A percentile compares a stretch with the other conserved stretches of the same genome.
These are phyloP conservation scores for Eubucco bourcierii DNA, from an alignment of 2,113 vertebrate genomes.

Conservation along the genomic window DNA sequence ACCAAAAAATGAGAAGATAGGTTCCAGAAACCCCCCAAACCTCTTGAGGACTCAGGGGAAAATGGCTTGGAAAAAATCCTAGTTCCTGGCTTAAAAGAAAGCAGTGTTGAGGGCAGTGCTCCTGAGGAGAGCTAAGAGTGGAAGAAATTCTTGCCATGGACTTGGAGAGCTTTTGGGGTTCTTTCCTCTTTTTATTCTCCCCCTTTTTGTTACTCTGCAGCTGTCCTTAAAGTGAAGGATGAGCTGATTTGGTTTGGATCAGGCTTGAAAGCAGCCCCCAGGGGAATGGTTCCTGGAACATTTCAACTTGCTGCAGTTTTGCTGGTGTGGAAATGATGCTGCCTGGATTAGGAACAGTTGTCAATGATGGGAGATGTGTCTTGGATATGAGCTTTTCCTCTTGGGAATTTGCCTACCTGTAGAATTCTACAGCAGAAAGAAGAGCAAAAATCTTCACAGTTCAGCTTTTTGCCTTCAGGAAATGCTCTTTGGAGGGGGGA, in stretches of 20 bases:
- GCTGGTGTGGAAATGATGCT: constrained; percentile 14
- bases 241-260: constrained; percentile 10
- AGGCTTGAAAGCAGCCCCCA: constrained; percentile 26
- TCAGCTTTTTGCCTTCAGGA: constrained; percentile 57
- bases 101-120: constrained; percentile 53
- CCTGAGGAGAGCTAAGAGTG: neutral
- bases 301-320: constrained; percentile 30
- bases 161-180: constrained; percentile 56
- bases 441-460: constrained; percentile 13
- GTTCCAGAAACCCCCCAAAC: neutral
- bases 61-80: constrained; percentile 8
- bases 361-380: constrained; percentile 13
- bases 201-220: neutral
- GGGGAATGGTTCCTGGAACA: constrained; percentile 20
- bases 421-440: neutral
- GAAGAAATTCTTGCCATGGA: neutral
- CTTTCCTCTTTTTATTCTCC: constrained; percentile 29
- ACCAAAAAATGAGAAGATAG: constrained; percentile 51
- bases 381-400: constrained; percentile 44
- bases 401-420: neutral
- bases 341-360: neutral
- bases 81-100: constrained; percentile 35
- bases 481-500: neutral
- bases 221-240: neutral
- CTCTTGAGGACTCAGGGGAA: constrained; percentile 53